Evolutionary conservation across 2,113 vertebrate genomes (phyloP).

Genomic region (Dicerorhinus sumatrensis): DNA sequence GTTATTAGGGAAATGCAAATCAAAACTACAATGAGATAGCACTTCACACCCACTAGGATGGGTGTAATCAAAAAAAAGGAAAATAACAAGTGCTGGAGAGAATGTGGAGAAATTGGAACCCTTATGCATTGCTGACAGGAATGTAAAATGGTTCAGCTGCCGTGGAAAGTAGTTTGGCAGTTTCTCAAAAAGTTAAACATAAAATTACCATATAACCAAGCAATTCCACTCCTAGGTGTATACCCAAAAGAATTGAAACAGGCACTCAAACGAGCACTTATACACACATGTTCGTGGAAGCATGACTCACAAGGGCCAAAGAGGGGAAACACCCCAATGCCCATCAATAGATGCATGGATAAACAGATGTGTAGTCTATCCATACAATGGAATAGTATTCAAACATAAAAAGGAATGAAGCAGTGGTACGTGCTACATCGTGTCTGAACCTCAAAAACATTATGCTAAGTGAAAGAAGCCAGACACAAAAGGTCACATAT

Average conservation of each 20-base stretch:
- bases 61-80: background rate
- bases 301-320: background rate
- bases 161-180: background rate
- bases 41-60: background rate
- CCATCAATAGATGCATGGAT: background rate
- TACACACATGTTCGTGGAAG: background rate
- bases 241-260: background rate
- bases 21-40: background rate
- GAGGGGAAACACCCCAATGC: background rate
- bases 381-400: background rate
- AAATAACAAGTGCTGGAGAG: background rate
- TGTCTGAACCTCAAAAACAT: background rate
- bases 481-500: background rate
- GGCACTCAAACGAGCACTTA: background rate
- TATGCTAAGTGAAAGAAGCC: background rate
- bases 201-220: background rate
- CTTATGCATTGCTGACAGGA: background rate
- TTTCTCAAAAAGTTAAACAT: conserved; percentile 15
- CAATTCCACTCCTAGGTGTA: background rate
- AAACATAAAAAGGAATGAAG: background rate
- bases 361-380: background rate
- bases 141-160: background rate
- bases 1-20: conserved; percentile 31
- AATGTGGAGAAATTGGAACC: background rate
- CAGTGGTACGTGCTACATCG: background rate